Conservation (phyloP, 2,797 vertebrate species). For the Chiroxiphia lanceolata region DNA sequence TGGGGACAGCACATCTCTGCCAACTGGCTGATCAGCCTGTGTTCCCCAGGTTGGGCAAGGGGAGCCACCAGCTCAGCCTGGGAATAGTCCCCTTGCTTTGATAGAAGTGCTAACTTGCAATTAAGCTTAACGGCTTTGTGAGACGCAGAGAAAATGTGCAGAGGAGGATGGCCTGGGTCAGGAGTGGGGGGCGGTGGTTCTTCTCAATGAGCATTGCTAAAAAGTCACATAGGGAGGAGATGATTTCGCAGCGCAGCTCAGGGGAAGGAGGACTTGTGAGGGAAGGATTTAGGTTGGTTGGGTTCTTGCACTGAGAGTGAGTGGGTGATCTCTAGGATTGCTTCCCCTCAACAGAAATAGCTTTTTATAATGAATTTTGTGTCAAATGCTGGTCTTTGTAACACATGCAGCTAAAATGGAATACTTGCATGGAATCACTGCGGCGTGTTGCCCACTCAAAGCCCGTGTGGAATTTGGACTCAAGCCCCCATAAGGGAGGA, state of each 20-base stretch:
- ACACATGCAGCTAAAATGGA: not conserved
- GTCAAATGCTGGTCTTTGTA: not conserved
- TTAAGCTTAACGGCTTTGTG: not conserved
- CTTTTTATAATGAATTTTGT: conserved; percentile 8
- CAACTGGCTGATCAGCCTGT: not conserved
- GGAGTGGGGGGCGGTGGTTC: not conserved
- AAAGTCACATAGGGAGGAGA: not conserved
- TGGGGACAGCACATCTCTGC: fast-evolving
- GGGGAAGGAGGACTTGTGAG: not conserved
- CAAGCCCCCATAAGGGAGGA: not conserved
- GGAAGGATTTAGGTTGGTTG: not conserved
- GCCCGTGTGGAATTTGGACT: not conserved
- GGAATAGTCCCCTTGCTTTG: fast-evolving
- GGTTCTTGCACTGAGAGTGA: not conserved
- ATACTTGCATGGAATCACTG: not conserved
- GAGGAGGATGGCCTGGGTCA: not conserved
- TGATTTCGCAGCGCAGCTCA: not conserved
- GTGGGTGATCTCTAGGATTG: conserved; percentile 21
- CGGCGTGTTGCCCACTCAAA: not conserved
- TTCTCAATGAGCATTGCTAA: not conserved
- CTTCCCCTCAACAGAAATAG: conserved; percentile 24
- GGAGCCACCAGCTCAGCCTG: not conserved
- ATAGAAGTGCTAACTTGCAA: not conserved
- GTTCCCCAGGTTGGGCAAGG: fast-evolving
- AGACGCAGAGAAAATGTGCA: not conserved